phyloP scores from a whole-genome alignment of 2,888 invertebrate species.

The Lasioglossum lativentre region DNA sequence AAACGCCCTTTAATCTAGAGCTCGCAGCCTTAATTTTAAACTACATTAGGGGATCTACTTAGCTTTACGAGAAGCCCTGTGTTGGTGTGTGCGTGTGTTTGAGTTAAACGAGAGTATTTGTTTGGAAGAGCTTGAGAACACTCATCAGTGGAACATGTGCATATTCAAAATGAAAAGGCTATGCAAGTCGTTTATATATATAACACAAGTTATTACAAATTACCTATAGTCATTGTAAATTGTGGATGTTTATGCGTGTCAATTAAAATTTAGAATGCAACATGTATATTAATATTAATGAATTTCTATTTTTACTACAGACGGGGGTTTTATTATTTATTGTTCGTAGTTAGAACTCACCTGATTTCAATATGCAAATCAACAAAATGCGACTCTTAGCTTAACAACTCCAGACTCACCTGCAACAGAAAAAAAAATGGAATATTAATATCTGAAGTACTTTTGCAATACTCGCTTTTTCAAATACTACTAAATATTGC shows the following conservation, averaged over 20 bases:
- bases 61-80: background rate
- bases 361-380: background rate
- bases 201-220: background rate
- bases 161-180: background rate
- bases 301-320: too few relatives aligned
- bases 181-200: background rate
- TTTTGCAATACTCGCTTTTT: background rate
- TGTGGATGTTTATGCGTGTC: background rate
- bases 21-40: slow-evolving; percentile 28
- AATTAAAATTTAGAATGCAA: background rate
- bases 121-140: slow-evolving; percentile 6
- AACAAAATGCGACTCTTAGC: background rate
- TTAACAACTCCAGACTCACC: background rate
- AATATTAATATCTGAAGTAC: background rate
- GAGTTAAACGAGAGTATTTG: slow-evolving; percentile 13
- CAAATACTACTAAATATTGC: background rate
- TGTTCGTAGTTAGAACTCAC: background rate
- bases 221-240: background rate
- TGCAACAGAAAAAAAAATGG: background rate
- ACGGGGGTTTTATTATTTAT: background rate
- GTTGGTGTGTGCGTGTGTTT: background rate
- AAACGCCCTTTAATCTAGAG: slow-evolving; percentile 8
- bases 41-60: slow-evolving; percentile 16
- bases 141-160: background rate
- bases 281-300: background rate